Percentiles rank a stretch among this genome's conserved stretches.
These are phyloP conservation scores for Limnothrissa miodon DNA, from an alignment of 2,113 vertebrate genomes.

Conservation along the genomic window DNA sequence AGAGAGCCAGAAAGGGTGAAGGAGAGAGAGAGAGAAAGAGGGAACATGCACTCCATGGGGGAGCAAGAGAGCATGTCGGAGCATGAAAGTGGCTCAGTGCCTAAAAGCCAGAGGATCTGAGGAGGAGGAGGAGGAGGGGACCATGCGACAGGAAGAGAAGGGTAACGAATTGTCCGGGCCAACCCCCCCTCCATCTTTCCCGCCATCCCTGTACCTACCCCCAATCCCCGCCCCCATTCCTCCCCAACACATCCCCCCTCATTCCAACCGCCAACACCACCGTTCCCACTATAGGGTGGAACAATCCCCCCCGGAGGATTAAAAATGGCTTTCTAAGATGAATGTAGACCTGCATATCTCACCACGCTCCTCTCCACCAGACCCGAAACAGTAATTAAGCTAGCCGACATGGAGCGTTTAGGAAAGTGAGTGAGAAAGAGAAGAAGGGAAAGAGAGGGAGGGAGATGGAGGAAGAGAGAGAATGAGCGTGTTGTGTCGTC, in stretches of 20 bases:
- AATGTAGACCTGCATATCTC: background rate
- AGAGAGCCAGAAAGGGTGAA: background rate
- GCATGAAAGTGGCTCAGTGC: background rate
- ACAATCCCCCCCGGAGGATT: background rate
- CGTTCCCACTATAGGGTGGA: background rate
- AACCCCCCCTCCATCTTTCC: background rate
- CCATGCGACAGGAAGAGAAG: background rate
- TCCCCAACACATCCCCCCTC: background rate
- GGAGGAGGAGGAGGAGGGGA: background rate
- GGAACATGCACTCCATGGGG: background rate
- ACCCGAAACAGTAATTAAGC: constrained; percentile 1
- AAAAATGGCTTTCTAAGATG: constrained; percentile 14
- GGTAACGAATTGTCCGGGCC: background rate
- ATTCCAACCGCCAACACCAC: background rate
- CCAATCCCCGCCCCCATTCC: background rate
- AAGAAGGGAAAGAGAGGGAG: constrained; percentile 14
- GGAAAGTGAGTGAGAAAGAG: background rate
- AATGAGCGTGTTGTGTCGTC: background rate
- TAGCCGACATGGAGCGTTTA: background rate
- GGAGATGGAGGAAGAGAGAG: background rate
- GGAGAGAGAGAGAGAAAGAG: background rate
- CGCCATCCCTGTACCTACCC: no score
- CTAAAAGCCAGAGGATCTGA: background rate
- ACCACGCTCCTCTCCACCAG: background rate
- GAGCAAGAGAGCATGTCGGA: background rate